phyloP scores from a whole-genome alignment of 2,888 invertebrate species.

The Barypeithes pellucidus region DNA sequence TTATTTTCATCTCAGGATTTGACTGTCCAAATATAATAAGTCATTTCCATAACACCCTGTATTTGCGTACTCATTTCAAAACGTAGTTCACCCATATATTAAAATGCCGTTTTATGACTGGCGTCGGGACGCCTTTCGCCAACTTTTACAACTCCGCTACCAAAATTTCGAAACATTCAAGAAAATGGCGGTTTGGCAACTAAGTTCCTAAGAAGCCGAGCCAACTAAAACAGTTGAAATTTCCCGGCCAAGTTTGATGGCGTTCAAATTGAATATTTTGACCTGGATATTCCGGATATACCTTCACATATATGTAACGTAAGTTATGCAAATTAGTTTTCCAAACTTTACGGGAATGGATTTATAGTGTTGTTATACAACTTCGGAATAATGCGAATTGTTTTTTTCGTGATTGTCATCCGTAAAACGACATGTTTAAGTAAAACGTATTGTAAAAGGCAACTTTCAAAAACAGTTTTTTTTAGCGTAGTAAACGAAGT shows the following conservation, averaged over 20 bases:
- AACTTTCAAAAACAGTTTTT: too few relatives aligned
- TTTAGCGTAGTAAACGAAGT: too few relatives aligned
- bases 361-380: constrained; percentile 33
- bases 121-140: not conserved
- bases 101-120: too few relatives aligned
- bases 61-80: too few relatives aligned
- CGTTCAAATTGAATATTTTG: constrained; percentile 60
- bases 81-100: too few relatives aligned
- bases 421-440: not conserved
- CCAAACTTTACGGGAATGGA: constrained; percentile 29
- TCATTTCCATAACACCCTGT: too few relatives aligned
- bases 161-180: constrained; percentile 26
- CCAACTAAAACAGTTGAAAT: constrained; percentile 55
- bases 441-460: too few relatives aligned
- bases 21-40: too few relatives aligned
- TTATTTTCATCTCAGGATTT: too few relatives aligned
- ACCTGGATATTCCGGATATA: constrained; percentile 56
- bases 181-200: constrained; percentile 25
- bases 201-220: constrained; percentile 35
- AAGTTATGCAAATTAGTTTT: constrained; percentile 42
- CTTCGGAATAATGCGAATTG: constrained; percentile 29
- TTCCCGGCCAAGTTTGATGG: constrained; percentile 57
- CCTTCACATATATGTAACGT: constrained; percentile 41
- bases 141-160: constrained; percentile 11
- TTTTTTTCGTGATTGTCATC: constrained; percentile 26